Evolutionary conservation across 2,113 vertebrate species (phyloP), one percentile per base, ranked within the genome.

Genomic region (Chloebia gouldiae): DNA sequence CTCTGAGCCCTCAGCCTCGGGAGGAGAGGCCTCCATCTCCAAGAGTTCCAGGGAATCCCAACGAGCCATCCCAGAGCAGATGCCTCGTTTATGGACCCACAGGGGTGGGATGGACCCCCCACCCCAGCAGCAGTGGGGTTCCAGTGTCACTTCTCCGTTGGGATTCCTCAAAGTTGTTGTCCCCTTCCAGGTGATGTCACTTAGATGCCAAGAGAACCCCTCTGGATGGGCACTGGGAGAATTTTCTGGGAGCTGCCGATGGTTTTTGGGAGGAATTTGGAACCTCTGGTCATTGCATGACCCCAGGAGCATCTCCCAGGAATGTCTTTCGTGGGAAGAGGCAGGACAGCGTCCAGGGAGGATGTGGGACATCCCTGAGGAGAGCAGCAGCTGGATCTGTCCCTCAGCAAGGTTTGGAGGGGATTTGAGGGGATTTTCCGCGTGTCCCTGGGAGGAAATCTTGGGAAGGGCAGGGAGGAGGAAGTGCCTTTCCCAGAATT

Each of bases 261-360:
- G 39, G 42, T 4, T 75, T 90, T 57, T 4, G 3, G 68, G 11
- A 51, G 68, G 40, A 20, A 17, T 64, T n/a, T 30, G 59, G n/a
- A 86, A 10, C 9, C 33, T 72, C 39, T 1, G 2, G 14, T 75
- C 20, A 10, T 24, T 47, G 53, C 1, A 0, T 21, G 40, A 31
- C 4, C 10, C 25, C 57, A 14, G 79, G 64, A 17, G 20, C 17
- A 3, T 65, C 20, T 77, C 35, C 37, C 37, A 27, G 81, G 65
- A 66, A 37, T 37, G 5, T 63, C 70, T 56, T 37, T n/a, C 20
- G 2, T 0, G 14, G 39, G 56, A 79, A 39, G n/a, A n/a, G 44
- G 25, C 2, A 4, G 80, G 37, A 30, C 10, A 50, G 20, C 0
- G 0, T 35, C 40, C n/a, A 13, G 37, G 27, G n/a, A 39, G 1